Conservation (phyloP, 2,797 vertebrate genomes). For the Heteromormyrus szaboi region DNA sequence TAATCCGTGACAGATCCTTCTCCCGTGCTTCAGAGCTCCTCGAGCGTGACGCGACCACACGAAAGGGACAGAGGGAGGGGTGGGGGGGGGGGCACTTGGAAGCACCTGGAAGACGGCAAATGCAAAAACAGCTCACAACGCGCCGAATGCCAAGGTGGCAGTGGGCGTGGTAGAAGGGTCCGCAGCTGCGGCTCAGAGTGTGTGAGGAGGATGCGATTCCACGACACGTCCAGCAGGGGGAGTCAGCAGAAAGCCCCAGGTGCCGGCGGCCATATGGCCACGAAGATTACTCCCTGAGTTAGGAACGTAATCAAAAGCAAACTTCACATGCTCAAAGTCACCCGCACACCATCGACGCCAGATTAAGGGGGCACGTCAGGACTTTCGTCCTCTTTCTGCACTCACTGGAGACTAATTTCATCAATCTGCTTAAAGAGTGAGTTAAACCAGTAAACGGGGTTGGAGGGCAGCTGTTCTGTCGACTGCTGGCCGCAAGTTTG, state of each 20-base stretch:
- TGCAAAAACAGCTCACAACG: not conserved
- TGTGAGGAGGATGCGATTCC: constrained; percentile 15
- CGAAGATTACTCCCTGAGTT: constrained; percentile 26
- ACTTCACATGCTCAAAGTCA: constrained; percentile 21
- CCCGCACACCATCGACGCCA: constrained; percentile 25
- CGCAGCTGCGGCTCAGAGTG: not conserved
- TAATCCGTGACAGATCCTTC: not conserved
- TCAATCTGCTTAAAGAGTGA: constrained; percentile 9
- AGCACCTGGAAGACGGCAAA: not conserved
- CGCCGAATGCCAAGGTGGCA: not conserved
- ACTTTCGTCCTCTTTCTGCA: not conserved
- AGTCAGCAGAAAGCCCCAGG: constrained; percentile 9
- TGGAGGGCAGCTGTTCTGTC: not conserved
- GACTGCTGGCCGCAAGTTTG: not conserved
- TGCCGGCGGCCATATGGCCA: constrained; percentile 24
- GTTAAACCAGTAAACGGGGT: not conserved
- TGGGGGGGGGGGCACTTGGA: too few species aligned
- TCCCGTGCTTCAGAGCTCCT: not conserved
- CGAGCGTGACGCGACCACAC: not conserved
- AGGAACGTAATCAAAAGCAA: constrained; percentile 28
- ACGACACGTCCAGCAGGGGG: constrained; percentile 4
- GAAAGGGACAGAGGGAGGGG: not conserved
- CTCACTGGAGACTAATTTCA: constrained; percentile 18
- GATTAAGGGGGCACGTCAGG: constrained; percentile 30
- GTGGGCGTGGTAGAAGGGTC: not conserved